phyloP scores from a whole-genome alignment of 1,140 invertebrate genomes.

The Eupristina koningsbergeri region DNA sequence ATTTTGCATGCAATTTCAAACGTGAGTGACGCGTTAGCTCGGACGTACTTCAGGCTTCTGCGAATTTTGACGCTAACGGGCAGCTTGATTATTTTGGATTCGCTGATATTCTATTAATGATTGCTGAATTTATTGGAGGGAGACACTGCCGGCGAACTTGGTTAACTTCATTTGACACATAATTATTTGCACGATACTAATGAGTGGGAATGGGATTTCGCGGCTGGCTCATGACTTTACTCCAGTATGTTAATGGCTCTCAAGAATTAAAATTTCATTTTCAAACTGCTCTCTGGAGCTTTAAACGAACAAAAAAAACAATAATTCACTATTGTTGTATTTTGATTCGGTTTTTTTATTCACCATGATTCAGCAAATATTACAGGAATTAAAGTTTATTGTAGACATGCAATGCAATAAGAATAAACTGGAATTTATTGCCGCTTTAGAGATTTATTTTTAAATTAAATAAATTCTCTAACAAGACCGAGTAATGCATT shows the following conservation, averaged over 20 bases:
- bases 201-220: background rate
- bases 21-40: background rate
- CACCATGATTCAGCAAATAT: background rate
- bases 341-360: background rate
- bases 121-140: background rate
- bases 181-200: background rate
- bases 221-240: background rate
- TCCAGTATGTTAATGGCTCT: background rate
- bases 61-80: background rate
- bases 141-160: background rate
- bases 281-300: too few relatives aligned
- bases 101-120: background rate
- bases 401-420: background rate
- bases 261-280: background rate
- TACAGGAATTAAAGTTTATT: background rate
- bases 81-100: constrained; percentile 19
- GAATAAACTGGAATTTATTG: background rate
- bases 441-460: background rate
- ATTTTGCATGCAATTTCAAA: constrained; percentile 9
- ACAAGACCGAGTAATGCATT: background rate
- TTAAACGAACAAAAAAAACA: background rate
- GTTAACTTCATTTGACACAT: background rate
- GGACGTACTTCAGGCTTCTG: background rate
- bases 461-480: background rate
- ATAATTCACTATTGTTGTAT: background rate